Conservation (phyloP, 2,888 invertebrate species). For the Diploptera punctata region DNA sequence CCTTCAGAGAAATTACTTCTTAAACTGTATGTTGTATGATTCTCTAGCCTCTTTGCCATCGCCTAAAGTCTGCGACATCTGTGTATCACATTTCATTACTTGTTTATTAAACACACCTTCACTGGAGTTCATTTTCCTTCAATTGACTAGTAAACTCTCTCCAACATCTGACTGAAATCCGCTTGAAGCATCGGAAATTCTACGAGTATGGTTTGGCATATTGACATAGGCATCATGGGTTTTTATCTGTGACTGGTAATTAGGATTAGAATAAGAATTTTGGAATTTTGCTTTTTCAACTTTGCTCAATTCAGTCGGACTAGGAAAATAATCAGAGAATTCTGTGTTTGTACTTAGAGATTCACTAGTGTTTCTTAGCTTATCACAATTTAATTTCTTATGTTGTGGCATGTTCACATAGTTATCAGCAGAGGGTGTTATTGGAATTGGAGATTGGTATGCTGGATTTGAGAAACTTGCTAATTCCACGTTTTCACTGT, state of each 20-base stretch:
- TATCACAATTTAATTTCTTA: constrained; percentile 48
- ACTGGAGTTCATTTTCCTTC: not conserved
- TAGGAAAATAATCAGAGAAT: not conserved
- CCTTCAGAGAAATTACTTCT: no score
- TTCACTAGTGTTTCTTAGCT: not conserved
- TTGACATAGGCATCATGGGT: constrained; percentile 25
- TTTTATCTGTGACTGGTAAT: constrained; percentile 25
- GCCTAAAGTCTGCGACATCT: not conserved
- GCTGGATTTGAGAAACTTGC: constrained; percentile 51
- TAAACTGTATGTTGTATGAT: not conserved
- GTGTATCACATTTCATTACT: not conserved
- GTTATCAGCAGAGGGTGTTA: constrained; percentile 52
- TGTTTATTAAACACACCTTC: no score
- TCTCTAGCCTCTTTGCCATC: not conserved
- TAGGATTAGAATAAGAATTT: constrained; percentile 23
- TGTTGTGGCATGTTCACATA: constrained; percentile 63
- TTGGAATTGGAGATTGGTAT: constrained; percentile 49
- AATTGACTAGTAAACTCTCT: constrained; percentile 30
- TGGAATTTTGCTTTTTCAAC: not conserved
- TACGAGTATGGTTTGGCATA: constrained; percentile 23
- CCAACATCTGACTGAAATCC: constrained; percentile 28
- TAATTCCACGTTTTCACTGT: not conserved
- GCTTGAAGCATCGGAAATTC: constrained; percentile 28
- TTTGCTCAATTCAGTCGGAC: not conserved
- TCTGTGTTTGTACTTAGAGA: not conserved